phyloP scores from a whole-genome alignment of 2,113 vertebrate species.

The Clarias magur region DNA sequence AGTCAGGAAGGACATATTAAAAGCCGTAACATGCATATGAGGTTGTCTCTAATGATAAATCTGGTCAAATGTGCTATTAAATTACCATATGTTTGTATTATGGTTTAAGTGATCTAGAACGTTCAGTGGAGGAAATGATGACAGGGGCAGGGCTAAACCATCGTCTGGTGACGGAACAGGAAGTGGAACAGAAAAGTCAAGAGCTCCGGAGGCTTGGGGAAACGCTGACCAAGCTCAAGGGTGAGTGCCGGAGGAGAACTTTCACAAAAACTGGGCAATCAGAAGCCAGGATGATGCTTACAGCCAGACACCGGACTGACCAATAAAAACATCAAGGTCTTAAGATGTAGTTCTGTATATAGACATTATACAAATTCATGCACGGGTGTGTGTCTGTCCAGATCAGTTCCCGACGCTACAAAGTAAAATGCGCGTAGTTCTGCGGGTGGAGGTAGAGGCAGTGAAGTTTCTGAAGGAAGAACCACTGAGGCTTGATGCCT shows the following conservation, averaged over 20 bases:
- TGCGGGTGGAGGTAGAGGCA: constrained; percentile 94
- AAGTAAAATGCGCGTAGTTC: constrained; percentile 96
- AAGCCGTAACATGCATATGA: neutral
- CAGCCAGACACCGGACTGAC: neutral
- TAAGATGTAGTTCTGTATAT: neutral
- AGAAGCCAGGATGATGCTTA: neutral
- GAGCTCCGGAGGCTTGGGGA: constrained; percentile 91
- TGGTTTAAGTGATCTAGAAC: constrained; percentile 86
- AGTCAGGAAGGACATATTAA: neutral
- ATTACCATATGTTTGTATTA: neutral
- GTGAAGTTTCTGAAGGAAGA: constrained; percentile 99
- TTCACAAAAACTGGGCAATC: neutral
- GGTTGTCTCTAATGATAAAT: neutral
- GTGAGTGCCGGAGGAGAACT: constrained; percentile 66
- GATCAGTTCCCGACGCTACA: constrained; percentile 96
- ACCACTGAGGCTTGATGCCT: constrained; percentile 88
- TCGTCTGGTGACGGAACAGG: constrained; percentile 84
- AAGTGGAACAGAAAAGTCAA: constrained; percentile 92
- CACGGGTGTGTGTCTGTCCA: constrained; percentile 58
- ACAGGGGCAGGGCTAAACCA: constrained; percentile 84
- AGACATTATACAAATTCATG: neutral
- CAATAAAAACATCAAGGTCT: neutral
- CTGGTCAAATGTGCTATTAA: neutral
- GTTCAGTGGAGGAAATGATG: constrained; percentile 91
- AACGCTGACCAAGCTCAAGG: constrained; percentile 89